Evolutionary conservation across 2,888 invertebrate species (phyloP).

Genomic region (Coremacera marginata): DNA sequence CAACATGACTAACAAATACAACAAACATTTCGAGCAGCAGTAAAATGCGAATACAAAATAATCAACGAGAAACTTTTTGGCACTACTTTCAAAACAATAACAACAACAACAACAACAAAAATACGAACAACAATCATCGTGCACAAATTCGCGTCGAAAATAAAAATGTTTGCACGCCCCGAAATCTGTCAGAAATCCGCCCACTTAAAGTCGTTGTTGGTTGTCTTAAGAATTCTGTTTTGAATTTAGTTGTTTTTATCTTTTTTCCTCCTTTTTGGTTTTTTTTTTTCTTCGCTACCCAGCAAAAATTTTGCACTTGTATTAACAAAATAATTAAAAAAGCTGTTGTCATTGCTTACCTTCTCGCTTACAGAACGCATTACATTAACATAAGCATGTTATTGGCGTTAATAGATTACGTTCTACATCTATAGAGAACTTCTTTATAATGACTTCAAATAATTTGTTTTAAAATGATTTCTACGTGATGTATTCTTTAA

Average conservation of each 20-base stretch:
- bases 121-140: neutral
- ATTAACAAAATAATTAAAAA: no score
- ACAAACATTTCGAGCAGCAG: slow-evolving; percentile 12
- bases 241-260: neutral
- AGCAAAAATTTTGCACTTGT: no score
- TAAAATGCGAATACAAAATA: slow-evolving; percentile 40
- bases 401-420: no score
- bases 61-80: slow-evolving; percentile 44
- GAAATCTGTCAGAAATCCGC: slow-evolving; percentile 7
- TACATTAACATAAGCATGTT: no score
- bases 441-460: no score
- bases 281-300: neutral
- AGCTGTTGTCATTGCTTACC: no score
- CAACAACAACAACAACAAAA: neutral
- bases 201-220: neutral
- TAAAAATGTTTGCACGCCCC: slow-evolving; percentile 34
- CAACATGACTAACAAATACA: neutral
- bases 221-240: neutral
- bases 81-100: slow-evolving; percentile 16
- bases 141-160: slow-evolving; percentile 27
- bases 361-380: no score
- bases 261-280: neutral
- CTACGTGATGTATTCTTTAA: no score
- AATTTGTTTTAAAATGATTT: no score
- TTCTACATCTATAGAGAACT: no score